Evolutionary conservation across 2,797 vertebrate genomes (phyloP), one percentile per base, ranked within the genome.

Genomic region (Acridotheres tristis): DNA sequence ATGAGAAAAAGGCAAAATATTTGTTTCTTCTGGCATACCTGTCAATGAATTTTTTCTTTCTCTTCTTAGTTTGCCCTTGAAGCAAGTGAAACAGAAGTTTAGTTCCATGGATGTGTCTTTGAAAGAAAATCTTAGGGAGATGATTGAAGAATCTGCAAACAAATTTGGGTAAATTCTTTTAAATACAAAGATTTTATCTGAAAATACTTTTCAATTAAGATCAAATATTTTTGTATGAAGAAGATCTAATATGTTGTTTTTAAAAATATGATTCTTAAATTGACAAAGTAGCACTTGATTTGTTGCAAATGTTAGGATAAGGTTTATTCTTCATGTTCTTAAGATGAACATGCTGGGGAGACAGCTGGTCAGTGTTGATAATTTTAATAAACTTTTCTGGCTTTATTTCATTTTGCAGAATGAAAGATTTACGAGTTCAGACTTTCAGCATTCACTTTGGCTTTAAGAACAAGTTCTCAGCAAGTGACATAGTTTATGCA

Each of bases 401-500:
- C 5, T 73, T 53, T 53, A 21, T 84, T 59, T 89, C 3, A 14
- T 54, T 21, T 94, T 87, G 85, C 97, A 99, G 99, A 66, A 99
- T 99, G 99, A 99, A 99, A 93, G 99, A 99, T 91, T 98, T 99
- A 95, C 98, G 99, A 36, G 95, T 99, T 54, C 99, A 99, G 98
- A 99, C 99, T 0, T 99, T 99, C 91, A 98, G 99, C 16, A 98
- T 99, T 91, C 98, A 99, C 95, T 99, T 99, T 90, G 99, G 99
- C 71, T 99, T 99, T 96, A 99, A 99, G 97, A 99, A 99, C 93
- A 99, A 99, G 59, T 99, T 99, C 96, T 98, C 99, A 97, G 99
- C 99, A 95, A 98, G 97, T 30, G 99, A 99, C 27, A 97, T 99
- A 58, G 99, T 99, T 40, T 99, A 99, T 12, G 98, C 98, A 59